Base-by-base conservation (phyloP, 2,888 invertebrate species). In the Cheilosia pagana region DNA sequence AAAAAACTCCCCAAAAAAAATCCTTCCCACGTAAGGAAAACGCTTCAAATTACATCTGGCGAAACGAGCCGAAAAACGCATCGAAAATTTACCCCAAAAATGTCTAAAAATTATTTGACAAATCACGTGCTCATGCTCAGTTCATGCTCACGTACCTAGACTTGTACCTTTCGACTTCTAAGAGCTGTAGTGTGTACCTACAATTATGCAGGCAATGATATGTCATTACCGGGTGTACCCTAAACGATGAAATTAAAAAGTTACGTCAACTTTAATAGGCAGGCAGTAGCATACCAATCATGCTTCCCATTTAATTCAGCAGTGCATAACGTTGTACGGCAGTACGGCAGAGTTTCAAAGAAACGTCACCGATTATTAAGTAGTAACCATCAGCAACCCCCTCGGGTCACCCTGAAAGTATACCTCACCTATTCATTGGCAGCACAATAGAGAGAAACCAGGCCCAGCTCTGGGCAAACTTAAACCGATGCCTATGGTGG, bases 391-490 rank as follows among this genome's bases (percentile, higher is more conserved):
- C 53, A 55, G 19, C 16, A 41, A 16, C 10, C 39, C 21, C n/a
- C n/a, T 23, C 16, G 4, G 31, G 21, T 35, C n/a, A 52, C 21
- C 28, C 14, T 3, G 41, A 12, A 28, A 48, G 7, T 21, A 10
- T 14, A 23, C n/a, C 23, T 31, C 10, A 23, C n/a, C 23, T 31
- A 60, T 60, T 68, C 60, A 52, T 43, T 52, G 43, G 7, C 19
- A 52, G 10, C 14, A 45, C 43, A 76, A 81, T 55, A 60, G 41
- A 31, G 41, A 31, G 28, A 7, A 53, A 23, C 6, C 45, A 23
- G 50, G 12, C 48, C 59, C 72, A 59, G 48, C 39, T 31, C 16
- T 41, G 4, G 19, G 10, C n/a, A 53, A 65, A 71, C 71, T 81
- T 45, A 35, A 63, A 31, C 55, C 53, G 48, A 55, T 57, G 53